Evolutionary conservation across 2,113 vertebrate species (phyloP).

Genomic region (Sinocyclocheilus anophthalmus): DNA sequence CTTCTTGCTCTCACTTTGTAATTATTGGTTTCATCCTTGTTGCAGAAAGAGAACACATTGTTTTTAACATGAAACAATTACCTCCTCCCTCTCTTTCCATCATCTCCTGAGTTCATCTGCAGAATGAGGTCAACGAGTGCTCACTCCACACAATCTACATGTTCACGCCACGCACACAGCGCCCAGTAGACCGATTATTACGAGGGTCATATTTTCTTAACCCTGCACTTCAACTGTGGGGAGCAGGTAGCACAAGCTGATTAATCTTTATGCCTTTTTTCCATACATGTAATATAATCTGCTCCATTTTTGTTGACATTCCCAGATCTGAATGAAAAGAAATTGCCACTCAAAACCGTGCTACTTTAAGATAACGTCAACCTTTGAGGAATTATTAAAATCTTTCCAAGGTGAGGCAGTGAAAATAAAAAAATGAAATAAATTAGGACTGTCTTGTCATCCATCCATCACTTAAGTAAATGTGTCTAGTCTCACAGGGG

Average conservation of each 20-base stretch:
- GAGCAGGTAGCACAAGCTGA: not conserved
- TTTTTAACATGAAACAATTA: not conserved
- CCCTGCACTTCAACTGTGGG: not conserved
- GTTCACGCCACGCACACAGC: not conserved
- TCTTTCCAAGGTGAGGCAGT: conserved; percentile 24
- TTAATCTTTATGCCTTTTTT: conserved; percentile 18
- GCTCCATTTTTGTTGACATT: not conserved
- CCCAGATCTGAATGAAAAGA: not conserved
- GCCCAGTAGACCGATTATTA: not conserved
- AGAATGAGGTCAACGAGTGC: conserved; percentile 15
- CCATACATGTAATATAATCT: not conserved
- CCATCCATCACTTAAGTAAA: conserved; percentile 24
- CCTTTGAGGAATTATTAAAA: conserved; percentile 33
- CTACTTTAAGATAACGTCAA: conserved; percentile 18
- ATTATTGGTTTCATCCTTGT: conserved; percentile 1
- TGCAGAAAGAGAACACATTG: conserved; percentile 15
- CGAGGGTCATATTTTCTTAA: conserved; percentile 1
- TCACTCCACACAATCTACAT: conserved; percentile 4
- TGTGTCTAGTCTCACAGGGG: conserved; percentile 9
- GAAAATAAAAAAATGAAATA: too few relatives aligned
- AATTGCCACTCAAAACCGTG: conserved; percentile 1
- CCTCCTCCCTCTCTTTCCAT: not conserved
- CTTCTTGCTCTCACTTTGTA: not conserved
- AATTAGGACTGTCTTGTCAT: conserved; percentile 30
- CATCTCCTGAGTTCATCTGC: conserved; percentile 7